Conservation (phyloP, 2,113 vertebrate genomes). For the Xenus cinereus region DNA sequence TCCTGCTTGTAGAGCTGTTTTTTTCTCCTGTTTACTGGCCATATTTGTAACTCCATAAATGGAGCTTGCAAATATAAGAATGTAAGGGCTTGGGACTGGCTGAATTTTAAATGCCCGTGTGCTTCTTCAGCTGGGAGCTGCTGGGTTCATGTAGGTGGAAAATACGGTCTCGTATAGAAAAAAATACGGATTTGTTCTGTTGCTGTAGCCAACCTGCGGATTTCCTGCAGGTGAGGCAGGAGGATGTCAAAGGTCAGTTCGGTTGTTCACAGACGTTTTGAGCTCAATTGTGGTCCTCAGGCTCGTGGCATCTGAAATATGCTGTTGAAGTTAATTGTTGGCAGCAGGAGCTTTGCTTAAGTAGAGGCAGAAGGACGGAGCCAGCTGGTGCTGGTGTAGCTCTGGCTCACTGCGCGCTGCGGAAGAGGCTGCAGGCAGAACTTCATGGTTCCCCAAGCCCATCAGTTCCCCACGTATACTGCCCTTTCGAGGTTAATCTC, state of each 20-base stretch:
- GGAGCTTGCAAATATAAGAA: neutral
- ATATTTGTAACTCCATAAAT: neutral
- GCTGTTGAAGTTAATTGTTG: neutral
- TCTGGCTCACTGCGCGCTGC: neutral
- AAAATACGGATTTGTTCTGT: neutral
- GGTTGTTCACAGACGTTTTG: neutral
- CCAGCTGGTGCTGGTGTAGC: neutral
- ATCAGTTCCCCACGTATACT: neutral
- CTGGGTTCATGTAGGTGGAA: neutral
- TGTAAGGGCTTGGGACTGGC: neutral
- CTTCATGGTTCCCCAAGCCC: neutral
- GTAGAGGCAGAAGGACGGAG: neutral
- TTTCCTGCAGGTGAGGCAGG: neutral
- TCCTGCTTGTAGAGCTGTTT: neutral
- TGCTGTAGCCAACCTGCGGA: rapidly evolving
- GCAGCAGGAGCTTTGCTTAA: neutral
- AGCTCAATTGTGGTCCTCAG: neutral
- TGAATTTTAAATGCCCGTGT: neutral
- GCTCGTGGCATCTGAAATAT: neutral
- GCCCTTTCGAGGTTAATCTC: neutral
- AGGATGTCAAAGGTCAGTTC: neutral
- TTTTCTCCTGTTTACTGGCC: neutral
- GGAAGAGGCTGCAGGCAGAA: neutral
- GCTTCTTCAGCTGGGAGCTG: neutral
- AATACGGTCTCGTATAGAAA: rapidly evolving